Conservation (phyloP, 2,113 vertebrate species). For the Hippocampus mohnikei region DNA sequence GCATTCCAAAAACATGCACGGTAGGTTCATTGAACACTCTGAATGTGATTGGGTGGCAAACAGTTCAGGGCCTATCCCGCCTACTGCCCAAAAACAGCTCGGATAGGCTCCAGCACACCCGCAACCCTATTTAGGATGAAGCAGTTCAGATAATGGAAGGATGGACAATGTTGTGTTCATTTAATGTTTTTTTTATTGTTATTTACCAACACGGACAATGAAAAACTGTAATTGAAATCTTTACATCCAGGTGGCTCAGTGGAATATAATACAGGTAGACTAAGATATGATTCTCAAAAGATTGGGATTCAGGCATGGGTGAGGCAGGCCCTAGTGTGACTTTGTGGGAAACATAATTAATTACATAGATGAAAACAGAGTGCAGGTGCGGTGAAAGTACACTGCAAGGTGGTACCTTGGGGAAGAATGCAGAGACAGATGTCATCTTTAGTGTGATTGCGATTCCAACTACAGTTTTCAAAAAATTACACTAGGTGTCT, state of each 20-base stretch:
- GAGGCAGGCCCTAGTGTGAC: constrained; percentile 4
- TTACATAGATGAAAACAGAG: constrained; percentile 33
- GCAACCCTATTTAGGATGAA: too few species aligned
- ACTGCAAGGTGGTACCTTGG: constrained; percentile 23
- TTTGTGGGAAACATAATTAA: constrained; percentile 39
- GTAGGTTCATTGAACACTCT: too few species aligned
- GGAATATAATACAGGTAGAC: constrained; percentile 36
- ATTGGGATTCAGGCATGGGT: constrained; percentile 19
- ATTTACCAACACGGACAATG: constrained; percentile 25
- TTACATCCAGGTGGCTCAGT: constrained; percentile 31
- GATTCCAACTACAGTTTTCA: background rate
- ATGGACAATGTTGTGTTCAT: background rate
- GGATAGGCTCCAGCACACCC: too few species aligned
- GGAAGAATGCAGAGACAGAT: background rate
- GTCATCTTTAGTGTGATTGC: background rate
- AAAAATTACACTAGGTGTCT: constrained; percentile 69
- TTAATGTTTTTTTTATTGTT: constrained; percentile 5
- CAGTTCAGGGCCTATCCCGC: too few species aligned
- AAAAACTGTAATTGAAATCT: background rate
- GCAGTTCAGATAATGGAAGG: too few species aligned
- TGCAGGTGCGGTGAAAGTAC: constrained; percentile 16
- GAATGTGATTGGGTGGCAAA: too few species aligned
- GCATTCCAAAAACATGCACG: too few species aligned
- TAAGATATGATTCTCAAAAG: constrained; percentile 35
- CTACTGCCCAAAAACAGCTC: too few species aligned